phyloP scores from a whole-genome alignment of 2,888 invertebrate species.

The Drosophila nr. perissopoda region DNA sequence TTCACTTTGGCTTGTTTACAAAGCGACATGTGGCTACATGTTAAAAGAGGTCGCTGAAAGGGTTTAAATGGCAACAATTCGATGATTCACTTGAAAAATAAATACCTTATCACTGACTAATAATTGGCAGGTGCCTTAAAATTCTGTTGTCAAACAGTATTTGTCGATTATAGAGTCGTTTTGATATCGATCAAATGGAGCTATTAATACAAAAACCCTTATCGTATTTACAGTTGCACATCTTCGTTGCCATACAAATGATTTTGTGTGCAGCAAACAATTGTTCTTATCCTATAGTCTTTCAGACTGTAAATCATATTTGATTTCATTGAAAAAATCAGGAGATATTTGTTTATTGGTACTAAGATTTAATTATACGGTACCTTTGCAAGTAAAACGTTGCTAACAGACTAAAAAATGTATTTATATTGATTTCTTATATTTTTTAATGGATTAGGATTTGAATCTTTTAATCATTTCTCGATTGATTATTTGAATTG shows the following conservation, averaged over 20 bases:
- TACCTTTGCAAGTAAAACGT: neutral
- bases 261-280: slow-evolving; percentile 10
- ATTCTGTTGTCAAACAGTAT: slow-evolving; percentile 13
- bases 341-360: neutral
- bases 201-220: neutral
- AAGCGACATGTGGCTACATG: slow-evolving; percentile 44
- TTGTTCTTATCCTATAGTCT: slow-evolving; percentile 9
- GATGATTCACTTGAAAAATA: slow-evolving; percentile 23
- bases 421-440: neutral
- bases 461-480: neutral
- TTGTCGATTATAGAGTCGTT: slow-evolving; percentile 15
- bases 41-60: slow-evolving; percentile 46
- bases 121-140: slow-evolving; percentile 10
- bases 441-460: neutral
- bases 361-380: neutral
- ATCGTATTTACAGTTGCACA: slow-evolving; percentile 15
- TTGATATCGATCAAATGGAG: neutral
- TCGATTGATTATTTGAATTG: neutral
- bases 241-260: neutral
- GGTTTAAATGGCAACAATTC: slow-evolving; percentile 28
- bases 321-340: neutral
- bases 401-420: neutral
- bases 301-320: neutral
- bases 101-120: slow-evolving; percentile 40
- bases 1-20: slow-evolving; percentile 31